A percentile compares a stretch with the other conserved stretches of the same genome.
Conservation (phyloP, 2,888 invertebrate species). For the Drosophila dives region DNA sequence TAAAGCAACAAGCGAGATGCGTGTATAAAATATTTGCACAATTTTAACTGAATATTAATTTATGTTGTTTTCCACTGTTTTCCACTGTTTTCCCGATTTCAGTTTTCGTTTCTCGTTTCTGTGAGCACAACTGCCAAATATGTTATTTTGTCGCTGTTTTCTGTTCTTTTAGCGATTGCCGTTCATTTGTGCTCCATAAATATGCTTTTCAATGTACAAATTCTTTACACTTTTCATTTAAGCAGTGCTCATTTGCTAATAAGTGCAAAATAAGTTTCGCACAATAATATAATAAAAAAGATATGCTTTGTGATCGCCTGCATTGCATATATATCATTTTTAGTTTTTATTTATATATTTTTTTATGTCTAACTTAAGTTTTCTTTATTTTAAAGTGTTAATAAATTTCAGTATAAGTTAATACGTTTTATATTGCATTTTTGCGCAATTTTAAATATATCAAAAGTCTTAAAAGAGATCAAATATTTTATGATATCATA, state of each 20-base stretch:
- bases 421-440: background rate
- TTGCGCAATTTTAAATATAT: background rate
- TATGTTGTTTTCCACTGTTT: constrained; percentile 64
- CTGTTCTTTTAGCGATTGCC: background rate
- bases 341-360: too few species aligned
- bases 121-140: constrained; percentile 20
- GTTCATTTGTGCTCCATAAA: background rate
- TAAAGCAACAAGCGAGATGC: constrained; percentile 42
- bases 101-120: constrained; percentile 7
- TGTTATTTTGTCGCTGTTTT: background rate
- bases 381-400: background rate
- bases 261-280: background rate
- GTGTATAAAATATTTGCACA: constrained; percentile 70
- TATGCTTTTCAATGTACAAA: background rate
- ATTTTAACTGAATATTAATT: constrained; percentile 79
- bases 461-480: background rate
- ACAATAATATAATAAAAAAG: background rate
- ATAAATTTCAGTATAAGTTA: background rate
- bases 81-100: constrained; percentile 25
- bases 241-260: background rate
- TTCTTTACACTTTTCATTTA: background rate
- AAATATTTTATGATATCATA: background rate
- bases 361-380: background rate
- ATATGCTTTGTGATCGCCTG: too few species aligned
- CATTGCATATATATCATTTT: background rate